Conservation (phyloP, 1,140 invertebrate genomes). For the Thaumetopoea pityocampa region DNA sequence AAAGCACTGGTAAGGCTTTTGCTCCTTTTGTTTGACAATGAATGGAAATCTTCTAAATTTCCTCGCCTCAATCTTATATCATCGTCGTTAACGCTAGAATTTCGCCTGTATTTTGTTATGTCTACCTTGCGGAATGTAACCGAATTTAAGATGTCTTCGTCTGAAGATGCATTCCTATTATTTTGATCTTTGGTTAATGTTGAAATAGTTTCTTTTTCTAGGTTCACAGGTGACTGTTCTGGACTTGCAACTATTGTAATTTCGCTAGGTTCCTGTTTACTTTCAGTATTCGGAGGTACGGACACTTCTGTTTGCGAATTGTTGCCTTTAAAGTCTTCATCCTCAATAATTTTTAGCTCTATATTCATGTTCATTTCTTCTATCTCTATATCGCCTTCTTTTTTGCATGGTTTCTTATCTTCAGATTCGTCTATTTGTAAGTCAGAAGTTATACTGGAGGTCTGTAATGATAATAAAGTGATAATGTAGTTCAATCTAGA, state of each 20-base stretch:
- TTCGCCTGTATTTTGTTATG: constrained; percentile 61
- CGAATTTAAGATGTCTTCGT: constrained; percentile 46
- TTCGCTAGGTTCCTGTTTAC: constrained; percentile 9
- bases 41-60: constrained; percentile 61
- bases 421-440: constrained; percentile 40
- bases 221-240: constrained; percentile 16
- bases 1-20: constrained; percentile 59
- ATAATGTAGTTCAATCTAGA: no score
- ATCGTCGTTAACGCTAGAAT: constrained; percentile 67
- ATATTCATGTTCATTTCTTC: constrained; percentile 60
- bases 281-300: constrained; percentile 14
- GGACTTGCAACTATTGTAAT: constrained; percentile 5
- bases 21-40: constrained; percentile 54
- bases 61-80: constrained; percentile 59
- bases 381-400: constrained; percentile 43
- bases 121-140: constrained; percentile 55
- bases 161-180: constrained; percentile 30
- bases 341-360: constrained; percentile 72
- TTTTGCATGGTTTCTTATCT: constrained; percentile 26
- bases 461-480: constrained; percentile 28
- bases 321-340: constrained; percentile 38
- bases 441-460: constrained; percentile 35
- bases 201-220: constrained; percentile 13
- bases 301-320: constrained; percentile 7
- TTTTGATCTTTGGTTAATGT: constrained; percentile 16